A percentile compares a stretch with the other conserved stretches of the same genome.
Evolutionary conservation across 2,888 invertebrate genomes (phyloP).

Genomic region (Epirrhoe tristata): DNA sequence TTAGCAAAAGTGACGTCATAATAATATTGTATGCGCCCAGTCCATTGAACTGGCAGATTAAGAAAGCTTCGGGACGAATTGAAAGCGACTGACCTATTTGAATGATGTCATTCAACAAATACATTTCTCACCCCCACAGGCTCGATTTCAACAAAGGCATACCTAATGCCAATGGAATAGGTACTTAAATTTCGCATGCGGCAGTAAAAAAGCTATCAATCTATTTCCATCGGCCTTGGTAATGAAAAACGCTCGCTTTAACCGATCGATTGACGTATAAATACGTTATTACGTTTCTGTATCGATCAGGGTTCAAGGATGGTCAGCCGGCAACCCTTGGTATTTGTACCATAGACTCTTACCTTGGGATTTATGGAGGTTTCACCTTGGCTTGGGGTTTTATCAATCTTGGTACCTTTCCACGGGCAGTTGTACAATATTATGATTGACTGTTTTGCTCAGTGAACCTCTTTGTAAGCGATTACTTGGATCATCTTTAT

Average conservation of each 20-base stretch:
- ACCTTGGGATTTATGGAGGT: conserved; percentile 40
- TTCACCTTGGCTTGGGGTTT: conserved; percentile 35
- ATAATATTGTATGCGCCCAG: too few species aligned
- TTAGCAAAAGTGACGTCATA: too few species aligned
- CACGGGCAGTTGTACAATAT: neutral
- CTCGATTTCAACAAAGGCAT: conserved; percentile 13
- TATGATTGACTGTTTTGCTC: conserved; percentile 7
- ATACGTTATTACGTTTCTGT: conserved; percentile 51
- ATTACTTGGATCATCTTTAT: neutral
- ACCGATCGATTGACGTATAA: conserved; percentile 43
- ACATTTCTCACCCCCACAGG: conserved; percentile 2
- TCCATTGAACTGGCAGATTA: too few species aligned
- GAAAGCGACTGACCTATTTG: too few species aligned
- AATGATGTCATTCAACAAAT: conserved; percentile 4
- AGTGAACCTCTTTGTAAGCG: neutral
- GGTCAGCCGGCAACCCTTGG: conserved; percentile 50
- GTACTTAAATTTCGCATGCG: conserved; percentile 36
- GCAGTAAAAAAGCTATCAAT: conserved; percentile 49
- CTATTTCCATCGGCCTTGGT: conserved; percentile 69
- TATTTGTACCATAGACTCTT: conserved; percentile 22
- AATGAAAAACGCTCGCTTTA: conserved; percentile 59
- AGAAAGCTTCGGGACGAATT: too few species aligned
- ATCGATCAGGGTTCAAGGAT: conserved; percentile 66
- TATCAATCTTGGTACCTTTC: conserved; percentile 18
- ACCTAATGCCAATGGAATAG: conserved; percentile 31